Evolutionary conservation across 1,140 invertebrate species (phyloP).

Genomic region (Oreohelix idahoensis): DNA sequence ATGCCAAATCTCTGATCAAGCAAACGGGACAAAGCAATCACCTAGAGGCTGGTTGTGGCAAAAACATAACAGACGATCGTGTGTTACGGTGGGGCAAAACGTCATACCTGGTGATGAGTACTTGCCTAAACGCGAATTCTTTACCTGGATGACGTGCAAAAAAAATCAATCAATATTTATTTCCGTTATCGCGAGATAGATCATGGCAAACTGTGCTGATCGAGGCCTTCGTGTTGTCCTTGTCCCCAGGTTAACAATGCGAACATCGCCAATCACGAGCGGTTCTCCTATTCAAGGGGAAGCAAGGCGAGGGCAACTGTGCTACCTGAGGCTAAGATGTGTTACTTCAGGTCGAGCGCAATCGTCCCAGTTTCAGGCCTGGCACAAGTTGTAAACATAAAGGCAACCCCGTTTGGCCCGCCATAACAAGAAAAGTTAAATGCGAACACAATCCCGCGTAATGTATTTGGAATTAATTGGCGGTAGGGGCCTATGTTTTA

Average conservation of each 20-base stretch:
- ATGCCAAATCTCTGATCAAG: too few species aligned
- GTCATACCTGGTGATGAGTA: neutral
- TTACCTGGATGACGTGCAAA: neutral
- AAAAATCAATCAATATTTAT: neutral
- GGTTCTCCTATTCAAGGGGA: neutral
- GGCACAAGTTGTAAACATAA: slow-evolving; percentile 2
- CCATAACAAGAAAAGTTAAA: neutral
- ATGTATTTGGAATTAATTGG: too few species aligned
- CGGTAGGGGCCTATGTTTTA: too few species aligned
- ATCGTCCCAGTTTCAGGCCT: neutral
- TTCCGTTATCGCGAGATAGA: neutral
- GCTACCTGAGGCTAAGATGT: neutral
- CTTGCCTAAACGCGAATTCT: neutral
- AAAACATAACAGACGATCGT: too few species aligned
- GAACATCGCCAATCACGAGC: neutral
- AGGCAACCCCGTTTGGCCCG: neutral
- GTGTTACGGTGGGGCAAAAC: too few species aligned
- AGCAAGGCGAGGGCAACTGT: neutral
- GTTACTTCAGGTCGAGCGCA: neutral
- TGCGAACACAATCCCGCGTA: neutral
- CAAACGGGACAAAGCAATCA: too few species aligned
- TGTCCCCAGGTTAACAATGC: neutral
- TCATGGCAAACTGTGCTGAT: neutral
- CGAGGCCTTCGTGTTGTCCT: neutral
- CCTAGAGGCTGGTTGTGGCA: too few species aligned